A percentile compares a stretch with the other conserved stretches of the same genome.
Evolutionary conservation across 2,797 vertebrate genomes (phyloP).

Genomic region (Sarcoramphus papa): DNA sequence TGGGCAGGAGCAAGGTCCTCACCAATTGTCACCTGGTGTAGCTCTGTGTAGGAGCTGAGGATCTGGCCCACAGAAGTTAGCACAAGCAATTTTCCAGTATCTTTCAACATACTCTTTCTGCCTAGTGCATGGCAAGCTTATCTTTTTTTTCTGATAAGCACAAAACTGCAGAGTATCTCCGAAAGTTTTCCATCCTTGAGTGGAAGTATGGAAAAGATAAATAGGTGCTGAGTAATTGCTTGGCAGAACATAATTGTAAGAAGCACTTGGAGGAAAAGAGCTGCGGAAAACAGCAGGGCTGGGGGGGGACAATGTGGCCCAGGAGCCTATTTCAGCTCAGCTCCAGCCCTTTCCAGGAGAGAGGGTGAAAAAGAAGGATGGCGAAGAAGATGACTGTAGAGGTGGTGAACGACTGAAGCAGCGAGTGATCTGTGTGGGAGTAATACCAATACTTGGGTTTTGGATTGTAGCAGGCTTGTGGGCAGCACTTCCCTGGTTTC

Average conservation of each 20-base stretch:
- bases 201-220: background rate
- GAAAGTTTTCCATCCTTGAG: background rate
- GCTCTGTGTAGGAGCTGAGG: background rate
- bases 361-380: too few relatives aligned
- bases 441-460: background rate
- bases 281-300: background rate
- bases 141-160: background rate
- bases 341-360: background rate
- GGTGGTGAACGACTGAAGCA: background rate
- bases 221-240: background rate
- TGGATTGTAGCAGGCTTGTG: background rate
- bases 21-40: background rate
- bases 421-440: background rate
- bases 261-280: background rate
- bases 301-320: background rate
- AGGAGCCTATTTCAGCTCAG: background rate
- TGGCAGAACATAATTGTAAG: background rate
- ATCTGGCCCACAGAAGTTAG: accelerated
- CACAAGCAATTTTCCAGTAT: background rate
- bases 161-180: background rate
- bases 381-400: background rate
- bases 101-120: background rate
- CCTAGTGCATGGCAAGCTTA: background rate
- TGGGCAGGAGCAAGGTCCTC: background rate
- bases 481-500: background rate